Evolutionary conservation across 2,113 vertebrate species (phyloP).

Genomic region (Gobiocypris rarus): DNA sequence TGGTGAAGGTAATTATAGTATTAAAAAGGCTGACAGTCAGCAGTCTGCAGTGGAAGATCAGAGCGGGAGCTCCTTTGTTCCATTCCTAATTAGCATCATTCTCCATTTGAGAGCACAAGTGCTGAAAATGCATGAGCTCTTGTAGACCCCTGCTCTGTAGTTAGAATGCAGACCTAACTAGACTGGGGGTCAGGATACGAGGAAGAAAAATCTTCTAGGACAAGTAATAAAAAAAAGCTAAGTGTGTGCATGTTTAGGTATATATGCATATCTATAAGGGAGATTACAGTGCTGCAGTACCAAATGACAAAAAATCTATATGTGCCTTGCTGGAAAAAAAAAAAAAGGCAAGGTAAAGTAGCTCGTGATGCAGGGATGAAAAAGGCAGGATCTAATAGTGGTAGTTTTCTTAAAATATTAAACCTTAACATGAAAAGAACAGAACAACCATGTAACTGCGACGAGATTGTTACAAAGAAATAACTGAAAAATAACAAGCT

Average conservation of each 20-base stretch:
- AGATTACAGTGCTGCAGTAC: not conserved
- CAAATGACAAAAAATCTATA: not conserved
- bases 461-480: too few species aligned
- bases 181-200: constrained; percentile 3
- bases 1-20: constrained; percentile 65
- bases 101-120: not conserved
- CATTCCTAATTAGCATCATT: constrained; percentile 65
- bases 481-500: too few species aligned
- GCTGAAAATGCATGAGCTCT: constrained; percentile 41
- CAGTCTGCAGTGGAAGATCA: constrained; percentile 64
- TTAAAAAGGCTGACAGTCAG: constrained; percentile 69
- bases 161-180: not conserved
- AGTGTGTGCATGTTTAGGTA: not conserved
- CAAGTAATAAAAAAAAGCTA: not conserved
- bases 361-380: too few species aligned
- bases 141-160: constrained; percentile 8
- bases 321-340: not conserved
- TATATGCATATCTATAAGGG: not conserved
- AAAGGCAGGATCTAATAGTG: too few species aligned
- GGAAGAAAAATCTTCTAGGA: not conserved
- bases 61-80: constrained; percentile 67
- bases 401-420: too few species aligned
- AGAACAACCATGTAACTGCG: too few species aligned
- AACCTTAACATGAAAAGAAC: too few species aligned
- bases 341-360: not conserved